Conservation (phyloP, 2,888 invertebrate species). For the Andrena hattorfiana region DNA sequence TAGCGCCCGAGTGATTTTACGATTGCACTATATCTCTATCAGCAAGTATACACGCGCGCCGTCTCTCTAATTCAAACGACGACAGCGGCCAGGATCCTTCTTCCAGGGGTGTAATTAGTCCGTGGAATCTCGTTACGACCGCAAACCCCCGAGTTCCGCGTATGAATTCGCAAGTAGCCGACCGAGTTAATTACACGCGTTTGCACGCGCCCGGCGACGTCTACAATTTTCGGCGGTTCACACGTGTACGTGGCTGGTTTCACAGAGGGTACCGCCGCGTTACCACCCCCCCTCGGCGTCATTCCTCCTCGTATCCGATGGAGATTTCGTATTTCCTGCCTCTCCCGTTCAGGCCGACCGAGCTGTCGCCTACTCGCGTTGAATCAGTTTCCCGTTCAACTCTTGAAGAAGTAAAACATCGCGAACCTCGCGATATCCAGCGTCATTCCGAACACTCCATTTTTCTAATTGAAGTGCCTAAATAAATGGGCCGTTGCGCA, state of each 20-base stretch:
- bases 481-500: too few species aligned
- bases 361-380: not conserved
- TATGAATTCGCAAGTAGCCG: slow-evolving; percentile 64
- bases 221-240: slow-evolving; percentile 57
- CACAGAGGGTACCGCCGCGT: not conserved
- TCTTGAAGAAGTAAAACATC: not conserved
- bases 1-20: too few species aligned
- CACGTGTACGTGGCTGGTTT: not conserved
- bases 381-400: not conserved
- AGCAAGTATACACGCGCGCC: not conserved
- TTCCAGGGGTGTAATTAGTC: slow-evolving; percentile 58
- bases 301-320: slow-evolving; percentile 3
- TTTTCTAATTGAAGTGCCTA: too few species aligned
- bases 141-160: slow-evolving; percentile 51
- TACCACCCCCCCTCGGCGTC: not conserved
- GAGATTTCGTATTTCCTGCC: slow-evolving; percentile 23
- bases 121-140: slow-evolving; percentile 62
- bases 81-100: slow-evolving; percentile 19
- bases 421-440: not conserved
- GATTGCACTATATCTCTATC: not conserved
- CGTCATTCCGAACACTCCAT: not conserved
- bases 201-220: slow-evolving; percentile 47
- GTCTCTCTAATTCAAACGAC: not conserved
- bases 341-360: not conserved
- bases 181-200: slow-evolving; percentile 64